Evolutionary conservation across 2,797 vertebrate species (phyloP).

Genomic region (Melanotaenia boesemani): DNA sequence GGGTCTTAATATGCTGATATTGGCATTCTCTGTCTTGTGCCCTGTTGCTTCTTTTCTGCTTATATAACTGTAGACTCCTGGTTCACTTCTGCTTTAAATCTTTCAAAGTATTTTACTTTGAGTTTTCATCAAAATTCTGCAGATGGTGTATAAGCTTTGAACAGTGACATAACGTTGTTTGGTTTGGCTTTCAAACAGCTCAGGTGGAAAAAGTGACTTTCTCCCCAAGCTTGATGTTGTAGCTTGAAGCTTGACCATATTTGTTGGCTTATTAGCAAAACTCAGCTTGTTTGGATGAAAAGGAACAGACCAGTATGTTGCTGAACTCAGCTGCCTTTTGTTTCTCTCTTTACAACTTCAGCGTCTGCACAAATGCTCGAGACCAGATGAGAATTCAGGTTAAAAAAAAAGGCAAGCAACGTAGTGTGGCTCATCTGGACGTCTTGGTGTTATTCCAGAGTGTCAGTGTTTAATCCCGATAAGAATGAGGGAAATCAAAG

Average conservation of each 20-base stretch:
- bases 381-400: conserved; percentile 21
- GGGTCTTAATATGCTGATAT: not conserved
- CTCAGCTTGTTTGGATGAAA: not conserved
- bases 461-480: conserved; percentile 54
- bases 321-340: not conserved
- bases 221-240: conserved; percentile 1
- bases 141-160: conserved; percentile 8
- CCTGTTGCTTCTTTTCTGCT: not conserved
- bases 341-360: not conserved
- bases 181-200: conserved; percentile 7
- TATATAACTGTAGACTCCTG: not conserved
- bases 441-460: conserved; percentile 43
- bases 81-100: not conserved
- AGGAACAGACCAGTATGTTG: not conserved
- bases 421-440: conserved; percentile 34
- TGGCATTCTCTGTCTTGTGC: not conserved
- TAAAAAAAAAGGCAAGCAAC: conserved; percentile 15
- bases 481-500: conserved; percentile 70
- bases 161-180: conserved; percentile 36
- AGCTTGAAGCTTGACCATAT: not conserved
- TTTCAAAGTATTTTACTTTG: conserved; percentile 18
- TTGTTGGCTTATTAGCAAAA: conserved; percentile 1
- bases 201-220: not conserved
- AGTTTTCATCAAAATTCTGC: conserved; percentile 7
- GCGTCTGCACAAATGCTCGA: not conserved